Evolutionary conservation across 2,888 invertebrate genomes (phyloP), one percentile per base, ranked within the genome.

Genomic region (Graphium colonna): DNA sequence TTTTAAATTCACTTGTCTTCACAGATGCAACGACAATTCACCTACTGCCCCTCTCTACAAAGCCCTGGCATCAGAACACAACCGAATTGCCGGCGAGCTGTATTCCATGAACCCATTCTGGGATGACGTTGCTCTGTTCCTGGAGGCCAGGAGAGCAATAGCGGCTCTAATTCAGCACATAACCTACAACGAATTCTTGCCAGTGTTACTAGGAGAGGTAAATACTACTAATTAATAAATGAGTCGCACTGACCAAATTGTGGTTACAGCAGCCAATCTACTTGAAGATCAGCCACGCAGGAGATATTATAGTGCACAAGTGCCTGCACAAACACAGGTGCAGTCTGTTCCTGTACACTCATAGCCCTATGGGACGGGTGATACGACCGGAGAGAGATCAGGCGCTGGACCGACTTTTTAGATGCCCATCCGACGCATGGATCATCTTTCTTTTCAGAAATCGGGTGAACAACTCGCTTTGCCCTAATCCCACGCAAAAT

Each of bases 161-260:
- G 92, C 94, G 0, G 95, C 96, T 0, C 91, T 95, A 73, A 92
- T 96, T 38, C 96, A 96, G 61, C 96, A 96, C 66, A 94, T 96
- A 52, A 96, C 96, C 0, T 94, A 93, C 74, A 95, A 94, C 66
- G 96, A 96, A 75, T 96, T 95, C 79, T 81, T 96, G 53, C 95
- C 96, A 0, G 93, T 94, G 50, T 89, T 96, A 9, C 77, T 96
- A 42, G 95, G 95, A 55, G 91, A 94, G 90, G 94, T 94, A 77
- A 87, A 80, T n/a, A n/a, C n/a, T 57, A 26, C 51, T 9, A 13
- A 2, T 33, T 17, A 38, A 15, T n/a, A n/a, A n/a, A n/a, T n/a
- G n/a, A n/a, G n/a, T n/a, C n/a, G n/a, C n/a, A n/a, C n/a, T n/a
- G n/a, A n/a, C n/a, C n/a, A n/a, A n/a, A n/a, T n/a, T n/a, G n/a